Percentiles rank a stretch among this genome's conserved stretches.
These are phyloP conservation scores for Stictocephala bisonia DNA, from an alignment of 2,888 invertebrate genomes.

Conservation along the genomic window DNA sequence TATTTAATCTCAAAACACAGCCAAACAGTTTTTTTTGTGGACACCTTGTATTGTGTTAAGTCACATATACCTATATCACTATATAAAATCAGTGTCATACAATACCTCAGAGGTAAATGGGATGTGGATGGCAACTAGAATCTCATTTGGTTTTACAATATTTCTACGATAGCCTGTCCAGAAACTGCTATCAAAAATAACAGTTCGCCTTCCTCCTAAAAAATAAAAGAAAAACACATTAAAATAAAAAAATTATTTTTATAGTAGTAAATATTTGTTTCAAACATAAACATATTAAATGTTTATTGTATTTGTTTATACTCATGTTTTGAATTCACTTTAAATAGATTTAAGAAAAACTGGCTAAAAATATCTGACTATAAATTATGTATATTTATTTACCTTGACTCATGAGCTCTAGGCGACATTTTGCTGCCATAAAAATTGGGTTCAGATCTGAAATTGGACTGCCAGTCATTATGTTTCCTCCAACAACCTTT, in stretches of 20 bases:
- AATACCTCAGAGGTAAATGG: constrained; percentile 73
- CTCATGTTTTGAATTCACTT: no score
- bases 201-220: constrained; percentile 68
- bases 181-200: constrained; percentile 81
- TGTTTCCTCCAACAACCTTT: constrained; percentile 89
- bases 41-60: no score
- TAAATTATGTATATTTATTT: constrained; percentile 34
- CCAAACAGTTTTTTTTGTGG: no score
- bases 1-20: no score
- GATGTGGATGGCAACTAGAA: constrained; percentile 82
- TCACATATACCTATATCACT: no score
- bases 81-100: not conserved
- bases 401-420: constrained; percentile 72
- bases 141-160: constrained; percentile 77
- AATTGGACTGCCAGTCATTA: constrained; percentile 95
- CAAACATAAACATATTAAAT: no score
- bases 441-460: constrained; percentile 95
- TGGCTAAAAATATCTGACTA: not conserved
- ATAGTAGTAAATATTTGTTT: no score
- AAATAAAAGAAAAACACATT: not conserved
- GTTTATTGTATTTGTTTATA: no score
- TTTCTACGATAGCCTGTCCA: constrained; percentile 90
- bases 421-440: constrained; percentile 77
- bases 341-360: not conserved
- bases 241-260: no score